A percentile compares a stretch with the other conserved stretches of the same genome.
phyloP scores from a whole-genome alignment of 1,140 invertebrate genomes.

The Ceratosolen fusciceps region DNA sequence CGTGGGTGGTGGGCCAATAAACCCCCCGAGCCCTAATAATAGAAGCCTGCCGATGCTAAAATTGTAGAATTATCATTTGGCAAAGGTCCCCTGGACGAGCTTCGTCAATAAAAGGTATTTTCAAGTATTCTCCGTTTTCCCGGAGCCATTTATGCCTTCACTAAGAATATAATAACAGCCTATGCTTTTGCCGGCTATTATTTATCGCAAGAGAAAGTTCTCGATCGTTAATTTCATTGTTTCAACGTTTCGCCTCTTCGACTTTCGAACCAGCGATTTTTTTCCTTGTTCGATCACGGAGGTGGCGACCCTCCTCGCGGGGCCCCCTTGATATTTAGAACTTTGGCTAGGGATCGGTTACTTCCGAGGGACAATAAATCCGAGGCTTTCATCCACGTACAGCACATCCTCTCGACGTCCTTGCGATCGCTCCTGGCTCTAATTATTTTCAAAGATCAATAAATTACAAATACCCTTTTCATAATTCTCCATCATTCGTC shows the following conservation, averaged over 20 bases:
- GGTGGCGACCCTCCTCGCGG: neutral
- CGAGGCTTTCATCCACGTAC: conserved; percentile 29
- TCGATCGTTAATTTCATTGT: neutral
- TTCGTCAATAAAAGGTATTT: neutral
- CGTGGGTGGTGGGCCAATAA: neutral
- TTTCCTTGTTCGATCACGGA: neutral
- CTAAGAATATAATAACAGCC: too few relatives aligned
- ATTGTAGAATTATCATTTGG: neutral
- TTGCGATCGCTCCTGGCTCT: too few relatives aligned
- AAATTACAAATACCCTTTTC: too few relatives aligned
- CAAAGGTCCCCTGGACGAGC: neutral
- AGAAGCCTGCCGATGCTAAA: neutral
- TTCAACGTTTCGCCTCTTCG: too few relatives aligned
- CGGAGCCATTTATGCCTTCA: too few relatives aligned
- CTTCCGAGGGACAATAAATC: too few relatives aligned
- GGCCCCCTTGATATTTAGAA: neutral
- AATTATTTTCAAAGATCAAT: too few relatives aligned
- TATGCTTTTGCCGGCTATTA: too few relatives aligned
- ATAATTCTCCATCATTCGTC: too few relatives aligned
- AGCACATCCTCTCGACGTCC: too few relatives aligned
- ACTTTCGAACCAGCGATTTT: neutral
- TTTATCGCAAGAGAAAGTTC: neutral
- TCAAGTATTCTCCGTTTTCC: neutral
- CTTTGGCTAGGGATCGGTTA: too few relatives aligned
- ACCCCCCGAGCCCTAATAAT: neutral